Base-by-base conservation (phyloP, 1,140 invertebrate genomes). In the Metopolophium dirhodum region DNA sequence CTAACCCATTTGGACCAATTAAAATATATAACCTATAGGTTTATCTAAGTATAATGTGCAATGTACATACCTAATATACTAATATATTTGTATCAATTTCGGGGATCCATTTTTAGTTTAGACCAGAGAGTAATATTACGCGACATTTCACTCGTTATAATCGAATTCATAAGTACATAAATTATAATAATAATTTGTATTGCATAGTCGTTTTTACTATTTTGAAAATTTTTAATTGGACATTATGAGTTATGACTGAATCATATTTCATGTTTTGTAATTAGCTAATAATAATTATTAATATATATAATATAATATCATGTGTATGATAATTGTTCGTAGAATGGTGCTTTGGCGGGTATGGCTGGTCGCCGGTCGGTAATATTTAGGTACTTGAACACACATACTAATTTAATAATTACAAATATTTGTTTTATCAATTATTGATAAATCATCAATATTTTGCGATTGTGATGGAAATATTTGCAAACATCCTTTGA, bases 401-500 rank as follows among this genome's bases (percentile, higher is more conserved):
- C 26, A 11, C 3, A 68, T n/a, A 51, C 49, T n/a, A n/a, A 77
- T 77, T 77, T 77, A n/a, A 68, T 68, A n/a, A 77, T 18, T 77
- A n/a, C n/a, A 77, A 77, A 77, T 77, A n/a, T 77, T 77, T 77
- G 14, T 77, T 77, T 18, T n/a, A 35, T 77, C n/a, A 14, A 77
- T 77, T 77, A n/a, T 77, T 77, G 61, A 77, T 77, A n/a, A 18
- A n/a, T 77, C 61, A n/a, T 77, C 30, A 35, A 77, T 77, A n/a
- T 77, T 68, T 77, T 77, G 61, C n/a, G 30, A 18, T 1, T 35
- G 6, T 18, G n/a, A 77, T 77, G 61, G 61, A 77, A 30, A 77
- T 77, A n/a, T 77, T 77, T n/a, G n/a, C 61, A 35, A n/a, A 77
- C 61, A 77, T 77, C 61, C n/a, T 77, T 77, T 77, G n/a, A 35